These are phyloP conservation scores for Gisinianus flammeolus DNA, from an alignment of 2,888 invertebrate species.

Conservation along the genomic window DNA sequence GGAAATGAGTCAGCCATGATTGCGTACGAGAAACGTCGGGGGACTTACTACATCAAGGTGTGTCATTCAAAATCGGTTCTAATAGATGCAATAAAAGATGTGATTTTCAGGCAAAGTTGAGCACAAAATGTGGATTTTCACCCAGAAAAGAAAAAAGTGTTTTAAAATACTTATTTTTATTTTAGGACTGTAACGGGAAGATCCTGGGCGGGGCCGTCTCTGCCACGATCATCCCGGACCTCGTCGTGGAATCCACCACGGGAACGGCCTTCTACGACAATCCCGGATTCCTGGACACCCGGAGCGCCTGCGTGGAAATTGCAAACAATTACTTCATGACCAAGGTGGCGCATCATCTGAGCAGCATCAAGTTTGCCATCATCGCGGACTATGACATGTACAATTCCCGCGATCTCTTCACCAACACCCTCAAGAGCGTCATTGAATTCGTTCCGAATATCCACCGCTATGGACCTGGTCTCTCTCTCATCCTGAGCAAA, in stretches of 20 bases:
- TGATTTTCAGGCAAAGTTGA: too few species aligned
- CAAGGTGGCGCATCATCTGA: not conserved
- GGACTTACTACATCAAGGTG: not conserved
- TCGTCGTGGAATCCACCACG: not conserved
- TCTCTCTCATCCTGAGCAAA: not conserved
- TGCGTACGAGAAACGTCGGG: not conserved
- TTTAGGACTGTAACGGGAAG: conserved; percentile 5
- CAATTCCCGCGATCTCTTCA: not conserved
- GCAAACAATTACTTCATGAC: conserved; percentile 8
- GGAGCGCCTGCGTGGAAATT: conserved; percentile 5
- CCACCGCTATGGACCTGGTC: not conserved
- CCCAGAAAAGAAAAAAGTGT: not conserved
- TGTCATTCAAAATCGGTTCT: too few species aligned
- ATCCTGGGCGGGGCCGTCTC: not conserved
- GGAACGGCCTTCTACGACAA: conserved; percentile 11
- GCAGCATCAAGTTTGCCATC: not conserved
- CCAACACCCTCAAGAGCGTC: not conserved
- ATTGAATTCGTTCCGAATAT: not conserved
- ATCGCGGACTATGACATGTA: not conserved
- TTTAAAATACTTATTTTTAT: too few species aligned
- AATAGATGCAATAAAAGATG: too few species aligned
- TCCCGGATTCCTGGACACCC: conserved; percentile 4
- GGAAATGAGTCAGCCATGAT: not conserved
- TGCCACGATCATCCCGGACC: conserved; percentile 5
- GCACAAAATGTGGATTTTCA: too few species aligned